A percentile compares a stretch with the other conserved stretches of the same genome.
phyloP scores from a whole-genome alignment of 2,113 vertebrate species.

The Romanogobio albipinnatus region DNA sequence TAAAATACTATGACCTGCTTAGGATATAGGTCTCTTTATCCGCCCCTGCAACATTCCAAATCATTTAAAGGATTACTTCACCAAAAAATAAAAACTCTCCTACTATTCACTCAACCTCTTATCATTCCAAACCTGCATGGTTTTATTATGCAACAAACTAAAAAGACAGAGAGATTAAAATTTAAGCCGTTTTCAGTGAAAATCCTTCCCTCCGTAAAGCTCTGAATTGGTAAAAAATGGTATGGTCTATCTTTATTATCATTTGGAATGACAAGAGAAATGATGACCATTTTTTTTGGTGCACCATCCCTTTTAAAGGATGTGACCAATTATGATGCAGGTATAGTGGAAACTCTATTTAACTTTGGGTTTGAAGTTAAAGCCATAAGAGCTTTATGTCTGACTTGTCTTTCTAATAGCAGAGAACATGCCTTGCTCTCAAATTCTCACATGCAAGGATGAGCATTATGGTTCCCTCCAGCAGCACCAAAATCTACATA shows the following conservation, averaged over 20 bases:
- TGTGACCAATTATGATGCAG: background rate
- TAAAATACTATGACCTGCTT: background rate
- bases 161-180: background rate
- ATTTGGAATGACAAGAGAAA: background rate
- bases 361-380: background rate
- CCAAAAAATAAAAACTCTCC: background rate
- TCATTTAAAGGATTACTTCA: background rate
- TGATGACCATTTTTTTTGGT: background rate
- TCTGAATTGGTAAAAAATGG: too few relatives aligned
- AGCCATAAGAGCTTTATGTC: background rate
- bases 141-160: background rate
- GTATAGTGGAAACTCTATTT: background rate
- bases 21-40: background rate
- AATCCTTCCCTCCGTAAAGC: background rate
- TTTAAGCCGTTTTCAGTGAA: background rate
- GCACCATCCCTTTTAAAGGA: background rate
- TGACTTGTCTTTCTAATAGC: background rate
- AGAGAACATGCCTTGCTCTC: background rate
- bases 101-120: background rate
- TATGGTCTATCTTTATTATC: too few relatives aligned
- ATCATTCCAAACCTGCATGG: slow-evolving; percentile 1
- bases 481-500: slow-evolving; percentile 41
- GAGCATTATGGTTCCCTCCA: slow-evolving; percentile 37
- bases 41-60: background rate
- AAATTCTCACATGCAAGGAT: background rate